Conservation (phyloP, 2,797 vertebrate species). For the Ctenopoma multispine region DNA sequence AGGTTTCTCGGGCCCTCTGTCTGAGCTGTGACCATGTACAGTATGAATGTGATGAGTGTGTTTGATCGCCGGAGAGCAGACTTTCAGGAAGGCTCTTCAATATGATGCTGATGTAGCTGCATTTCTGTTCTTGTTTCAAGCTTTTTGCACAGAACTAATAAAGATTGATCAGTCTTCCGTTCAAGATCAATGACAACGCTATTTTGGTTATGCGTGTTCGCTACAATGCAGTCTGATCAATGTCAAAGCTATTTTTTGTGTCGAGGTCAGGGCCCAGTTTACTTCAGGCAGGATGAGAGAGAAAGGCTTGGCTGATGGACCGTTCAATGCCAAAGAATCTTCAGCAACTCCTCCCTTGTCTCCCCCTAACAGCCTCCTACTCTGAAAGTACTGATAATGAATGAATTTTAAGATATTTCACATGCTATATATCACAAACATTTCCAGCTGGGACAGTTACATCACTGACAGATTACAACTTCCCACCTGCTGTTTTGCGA, state of each 20-base stretch:
- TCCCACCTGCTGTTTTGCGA: constrained; percentile 40
- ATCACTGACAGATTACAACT: constrained; percentile 65
- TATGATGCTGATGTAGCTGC: constrained; percentile 22
- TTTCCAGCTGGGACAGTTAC: constrained; percentile 62
- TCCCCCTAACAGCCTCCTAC: constrained; percentile 32
- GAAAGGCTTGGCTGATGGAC: constrained; percentile 61
- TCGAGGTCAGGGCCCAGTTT: constrained; percentile 63
- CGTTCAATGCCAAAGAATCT: constrained; percentile 65
- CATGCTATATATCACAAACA: constrained; percentile 54
- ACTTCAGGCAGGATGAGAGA: constrained; percentile 58
- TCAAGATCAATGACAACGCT: constrained; percentile 78
- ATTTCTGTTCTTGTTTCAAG: constrained; percentile 47
- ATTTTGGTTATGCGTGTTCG: constrained; percentile 80
- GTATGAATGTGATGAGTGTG: constrained; percentile 28
- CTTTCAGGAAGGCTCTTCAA: constrained; percentile 52
- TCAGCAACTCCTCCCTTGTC: constrained; percentile 37
- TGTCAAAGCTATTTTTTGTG: constrained; percentile 74
- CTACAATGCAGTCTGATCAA: constrained; percentile 77
- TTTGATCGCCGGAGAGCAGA: constrained; percentile 34
- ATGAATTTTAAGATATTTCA: constrained; percentile 57
- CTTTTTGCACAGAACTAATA: constrained; percentile 76
- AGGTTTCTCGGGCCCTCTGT: constrained; percentile 60
- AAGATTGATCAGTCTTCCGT: constrained; percentile 78
- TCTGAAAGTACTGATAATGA: constrained; percentile 53
- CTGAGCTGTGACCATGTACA: constrained; percentile 55